Percentiles rank a stretch among this genome's conserved stretches.
Evolutionary conservation across 2,797 vertebrate species (phyloP).

Genomic region (Amblyraja radiata): DNA sequence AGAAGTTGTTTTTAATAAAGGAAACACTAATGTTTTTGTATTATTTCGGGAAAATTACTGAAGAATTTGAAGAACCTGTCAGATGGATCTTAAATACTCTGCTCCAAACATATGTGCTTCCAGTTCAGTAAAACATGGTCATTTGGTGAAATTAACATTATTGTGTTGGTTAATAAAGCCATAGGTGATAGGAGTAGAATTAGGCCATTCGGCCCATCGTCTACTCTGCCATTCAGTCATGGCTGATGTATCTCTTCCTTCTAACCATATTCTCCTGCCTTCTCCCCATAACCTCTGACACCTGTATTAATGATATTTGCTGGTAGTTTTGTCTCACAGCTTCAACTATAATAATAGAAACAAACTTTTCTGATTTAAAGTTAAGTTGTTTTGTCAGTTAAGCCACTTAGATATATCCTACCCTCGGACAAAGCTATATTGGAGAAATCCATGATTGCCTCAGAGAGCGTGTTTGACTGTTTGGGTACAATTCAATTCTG

Average conservation of each 20-base stretch:
- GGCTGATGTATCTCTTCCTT: no score
- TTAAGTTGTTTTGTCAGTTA: neutral
- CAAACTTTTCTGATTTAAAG: neutral
- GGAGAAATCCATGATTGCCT: neutral
- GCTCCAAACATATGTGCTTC: neutral
- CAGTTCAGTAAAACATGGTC: neutral
- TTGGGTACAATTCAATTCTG: neutral
- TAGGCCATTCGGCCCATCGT: no score
- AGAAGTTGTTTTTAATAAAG: neutral
- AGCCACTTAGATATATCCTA: neutral
- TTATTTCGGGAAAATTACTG: neutral
- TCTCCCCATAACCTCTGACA: no score
- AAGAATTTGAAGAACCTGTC: constrained; percentile 8
- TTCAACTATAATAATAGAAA: neutral
- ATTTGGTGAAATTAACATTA: neutral
- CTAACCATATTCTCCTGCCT: no score
- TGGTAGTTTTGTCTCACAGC: neutral
- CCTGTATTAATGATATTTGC: neutral
- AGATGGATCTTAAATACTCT: neutral
- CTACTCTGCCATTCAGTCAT: no score
- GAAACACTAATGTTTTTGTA: neutral
- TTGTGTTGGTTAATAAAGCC: neutral
- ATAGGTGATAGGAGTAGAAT: no score
- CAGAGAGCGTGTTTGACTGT: neutral
- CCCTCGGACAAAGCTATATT: no score